Conservation (phyloP, 2,888 invertebrate species). For the Hartigia nigra region DNA sequence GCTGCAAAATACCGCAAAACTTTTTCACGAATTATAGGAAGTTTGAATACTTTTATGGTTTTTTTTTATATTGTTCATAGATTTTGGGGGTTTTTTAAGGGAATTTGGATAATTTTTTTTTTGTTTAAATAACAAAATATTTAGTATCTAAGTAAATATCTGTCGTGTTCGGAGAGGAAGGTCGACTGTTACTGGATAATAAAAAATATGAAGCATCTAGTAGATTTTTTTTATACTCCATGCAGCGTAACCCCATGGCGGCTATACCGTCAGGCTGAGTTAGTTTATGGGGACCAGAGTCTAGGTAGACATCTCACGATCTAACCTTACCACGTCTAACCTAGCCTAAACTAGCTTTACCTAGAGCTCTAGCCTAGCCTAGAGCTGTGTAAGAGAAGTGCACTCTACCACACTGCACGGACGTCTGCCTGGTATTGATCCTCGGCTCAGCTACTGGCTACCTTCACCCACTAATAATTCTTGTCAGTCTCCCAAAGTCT, state of each 20-base stretch:
- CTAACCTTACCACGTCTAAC: constrained; percentile 61
- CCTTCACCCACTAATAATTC: constrained; percentile 67
- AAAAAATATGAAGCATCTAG: background rate
- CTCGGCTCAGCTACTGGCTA: constrained; percentile 65
- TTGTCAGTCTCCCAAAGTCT: constrained; percentile 65
- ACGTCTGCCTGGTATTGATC: constrained; percentile 66
- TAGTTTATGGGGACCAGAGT: constrained; percentile 56
- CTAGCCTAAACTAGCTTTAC: constrained; percentile 48
- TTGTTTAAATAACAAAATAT: background rate
- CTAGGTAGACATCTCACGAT: constrained; percentile 61
- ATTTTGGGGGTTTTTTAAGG: background rate
- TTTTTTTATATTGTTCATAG: background rate
- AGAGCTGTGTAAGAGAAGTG: constrained; percentile 61
- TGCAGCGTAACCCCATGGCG: constrained; percentile 38
- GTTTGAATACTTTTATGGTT: background rate
- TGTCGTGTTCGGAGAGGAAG: background rate
- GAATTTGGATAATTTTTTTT: background rate
- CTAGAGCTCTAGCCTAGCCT: constrained; percentile 60
- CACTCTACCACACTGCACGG: constrained; percentile 63
- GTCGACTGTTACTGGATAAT: background rate
- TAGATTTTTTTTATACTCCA: background rate
- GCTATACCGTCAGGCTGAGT: constrained; percentile 50
- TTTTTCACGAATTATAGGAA: background rate
- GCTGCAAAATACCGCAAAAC: background rate
- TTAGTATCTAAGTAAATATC: background rate